Evolutionary conservation across 2,113 vertebrate species (phyloP).

Genomic region (Neodontobutis hainanensis): DNA sequence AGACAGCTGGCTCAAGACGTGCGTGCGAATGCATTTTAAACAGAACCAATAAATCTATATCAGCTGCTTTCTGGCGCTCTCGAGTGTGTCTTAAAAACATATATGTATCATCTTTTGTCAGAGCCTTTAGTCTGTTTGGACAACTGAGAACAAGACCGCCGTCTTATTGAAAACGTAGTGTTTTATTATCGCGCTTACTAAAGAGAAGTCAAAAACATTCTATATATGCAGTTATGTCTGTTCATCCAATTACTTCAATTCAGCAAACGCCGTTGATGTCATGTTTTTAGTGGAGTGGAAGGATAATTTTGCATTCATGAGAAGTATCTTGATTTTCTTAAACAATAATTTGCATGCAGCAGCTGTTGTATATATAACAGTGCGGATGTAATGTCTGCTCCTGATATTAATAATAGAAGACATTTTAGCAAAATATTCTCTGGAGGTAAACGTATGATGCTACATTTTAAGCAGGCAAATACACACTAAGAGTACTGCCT

Average conservation of each 20-base stretch:
- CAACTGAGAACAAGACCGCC: conserved; percentile 18
- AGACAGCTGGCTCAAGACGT: conserved; percentile 47
- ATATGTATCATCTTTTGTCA: conserved; percentile 48
- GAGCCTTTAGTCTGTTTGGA: conserved; percentile 28
- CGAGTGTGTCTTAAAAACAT: conserved; percentile 62
- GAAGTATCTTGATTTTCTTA: conserved; percentile 7
- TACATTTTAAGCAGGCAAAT: conserved; percentile 12
- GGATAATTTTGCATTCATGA: conserved; percentile 17
- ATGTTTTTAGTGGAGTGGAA: conserved; percentile 15
- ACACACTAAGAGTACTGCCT: too few relatives aligned
- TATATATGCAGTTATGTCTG: conserved; percentile 17
- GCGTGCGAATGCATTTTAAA: conserved; percentile 64
- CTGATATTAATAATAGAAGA: conserved; percentile 5
- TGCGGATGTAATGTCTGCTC: not conserved
- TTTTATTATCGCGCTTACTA: not conserved
- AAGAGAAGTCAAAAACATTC: not conserved
- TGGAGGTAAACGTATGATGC: not conserved
- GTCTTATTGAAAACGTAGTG: conserved; percentile 7
- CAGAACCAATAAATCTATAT: conserved; percentile 61
- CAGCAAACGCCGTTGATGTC: conserved; percentile 5
- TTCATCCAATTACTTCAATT: conserved; percentile 22
- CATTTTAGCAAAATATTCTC: conserved; percentile 2
- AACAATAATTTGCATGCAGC: conserved; percentile 17
- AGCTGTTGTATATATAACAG: not conserved
- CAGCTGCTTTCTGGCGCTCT: conserved; percentile 50